These are phyloP conservation scores for Schizothorax lantsangensis DNA, from an alignment of 2,797 vertebrate genomes.

Conservation along the genomic window DNA sequence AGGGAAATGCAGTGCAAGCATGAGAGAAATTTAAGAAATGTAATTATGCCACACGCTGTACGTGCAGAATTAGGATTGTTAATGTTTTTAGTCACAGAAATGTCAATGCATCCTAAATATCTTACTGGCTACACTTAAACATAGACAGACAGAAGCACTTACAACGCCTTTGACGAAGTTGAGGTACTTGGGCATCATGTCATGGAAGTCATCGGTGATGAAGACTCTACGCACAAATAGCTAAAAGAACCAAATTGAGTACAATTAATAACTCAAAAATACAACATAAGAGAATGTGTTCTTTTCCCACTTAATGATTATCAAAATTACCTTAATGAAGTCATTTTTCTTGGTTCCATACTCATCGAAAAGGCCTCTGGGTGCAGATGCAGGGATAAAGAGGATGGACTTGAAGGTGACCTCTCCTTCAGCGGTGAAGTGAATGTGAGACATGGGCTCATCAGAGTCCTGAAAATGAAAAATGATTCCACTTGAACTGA, in stretches of 20 bases:
- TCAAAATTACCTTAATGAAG: slow-evolving; percentile 90
- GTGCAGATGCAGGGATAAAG: slow-evolving; percentile 91
- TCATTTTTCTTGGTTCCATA: slow-evolving; percentile 99
- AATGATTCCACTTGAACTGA: neutral
- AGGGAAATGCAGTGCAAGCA: neutral
- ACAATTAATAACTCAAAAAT: neutral
- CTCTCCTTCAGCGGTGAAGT: slow-evolving; percentile 98
- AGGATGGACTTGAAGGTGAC: slow-evolving; percentile 98
- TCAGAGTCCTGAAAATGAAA: slow-evolving; percentile 84
- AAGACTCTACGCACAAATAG: slow-evolving; percentile 90
- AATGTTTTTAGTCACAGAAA: neutral
- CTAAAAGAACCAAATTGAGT: slow-evolving; percentile 53
- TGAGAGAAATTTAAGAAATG: neutral
- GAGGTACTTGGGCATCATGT: slow-evolving; percentile 99
- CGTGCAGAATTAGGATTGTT: neutral
- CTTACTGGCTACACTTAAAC: neutral
- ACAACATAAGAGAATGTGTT: neutral
- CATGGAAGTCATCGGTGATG: slow-evolving; percentile 99
- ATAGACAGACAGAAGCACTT: slow-evolving; percentile 69
- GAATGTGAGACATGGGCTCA: slow-evolving; percentile 92
- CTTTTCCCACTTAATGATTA: neutral
- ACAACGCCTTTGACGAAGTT: slow-evolving; percentile 98
- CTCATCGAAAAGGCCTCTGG: slow-evolving; percentile 96
- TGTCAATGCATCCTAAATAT: neutral
- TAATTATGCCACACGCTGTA: neutral